Evolutionary conservation across 30 jellyfish, hydroid and myxozoan genomes (phyloP), one percentile per base, ranked within the genome.

Genomic region (Aurelia sp.): DNA sequence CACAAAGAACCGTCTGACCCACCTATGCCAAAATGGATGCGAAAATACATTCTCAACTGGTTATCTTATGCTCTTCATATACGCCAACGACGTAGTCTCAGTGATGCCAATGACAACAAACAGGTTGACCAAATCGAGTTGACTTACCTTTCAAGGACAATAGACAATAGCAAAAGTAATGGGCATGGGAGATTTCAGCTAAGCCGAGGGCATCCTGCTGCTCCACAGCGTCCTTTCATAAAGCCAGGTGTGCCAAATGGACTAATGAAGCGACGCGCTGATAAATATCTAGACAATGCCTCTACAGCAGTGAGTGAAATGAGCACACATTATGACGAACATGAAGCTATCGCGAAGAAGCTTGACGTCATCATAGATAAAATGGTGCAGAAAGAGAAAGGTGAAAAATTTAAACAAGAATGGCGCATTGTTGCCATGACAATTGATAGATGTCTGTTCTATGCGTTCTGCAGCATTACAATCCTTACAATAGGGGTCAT

Each of bases 371-470:
- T 90, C 52, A 79, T 84, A 63, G 95, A 83, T 4, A 76, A 78
- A 76, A 23, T 90, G 72, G 66, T 73, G 58, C 88, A 79, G 16
- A 51, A 75, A 48, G 95, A 90, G 41, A 55, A 69, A 23, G 97
- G 84, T 50, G 91, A 90, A 30, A 61, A 47, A 55, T 30, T 50
- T 40, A 76, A 75, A 44, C 84, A 67, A 30, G 97, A 90, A 75
- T 90, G 97, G 97, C 77, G 97, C 5, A 82, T 83, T 37, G 97
- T 90, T 21, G 97, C 97, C 82, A 90, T 82, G 97, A 90, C 97
- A 10, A 62, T 90, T 60, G 97, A 90, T 63, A 79, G 84, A 33
- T 82, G 94, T 51, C 64, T 90, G 19, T 68, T 90, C 61, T 40
- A 75, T 20, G 51, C 75, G 40, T 90, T 90, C 61, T 76, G 86